phyloP scores from a whole-genome alignment of 2,888 invertebrate species.

The Melipona bicolor region DNA sequence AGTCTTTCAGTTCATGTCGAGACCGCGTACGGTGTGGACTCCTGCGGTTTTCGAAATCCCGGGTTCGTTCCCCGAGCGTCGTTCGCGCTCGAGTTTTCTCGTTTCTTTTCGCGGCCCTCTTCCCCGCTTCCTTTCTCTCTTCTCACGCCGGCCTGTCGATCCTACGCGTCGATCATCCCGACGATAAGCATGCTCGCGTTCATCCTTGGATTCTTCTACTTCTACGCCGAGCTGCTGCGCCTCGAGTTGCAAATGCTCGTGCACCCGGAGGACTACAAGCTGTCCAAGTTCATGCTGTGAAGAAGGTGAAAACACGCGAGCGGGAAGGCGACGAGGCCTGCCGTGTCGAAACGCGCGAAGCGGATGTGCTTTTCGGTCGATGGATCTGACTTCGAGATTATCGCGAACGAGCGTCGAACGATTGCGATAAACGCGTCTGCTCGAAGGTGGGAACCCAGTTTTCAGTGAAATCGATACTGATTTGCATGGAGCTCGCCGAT shows the following conservation, averaged over 20 bases:
- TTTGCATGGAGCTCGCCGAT: constrained; percentile 60
- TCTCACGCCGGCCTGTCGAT: background rate
- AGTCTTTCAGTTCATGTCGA: constrained; percentile 77
- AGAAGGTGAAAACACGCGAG: constrained; percentile 12
- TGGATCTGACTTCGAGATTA: background rate
- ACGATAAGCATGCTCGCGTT: constrained; percentile 74
- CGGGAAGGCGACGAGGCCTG: background rate
- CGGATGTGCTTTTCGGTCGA: background rate
- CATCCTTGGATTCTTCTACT: constrained; percentile 79
- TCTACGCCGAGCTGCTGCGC: constrained; percentile 77
- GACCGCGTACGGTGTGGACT: constrained; percentile 77
- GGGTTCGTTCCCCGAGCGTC: constrained; percentile 10
- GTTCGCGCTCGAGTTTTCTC: constrained; percentile 11
- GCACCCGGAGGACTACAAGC: constrained; percentile 75
- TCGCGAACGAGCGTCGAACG: background rate
- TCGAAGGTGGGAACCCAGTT: constrained; percentile 37
- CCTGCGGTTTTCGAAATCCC: constrained; percentile 60
- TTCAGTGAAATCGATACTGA: constrained; percentile 58
- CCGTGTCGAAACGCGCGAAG: background rate
- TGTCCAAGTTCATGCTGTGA: constrained; percentile 78
- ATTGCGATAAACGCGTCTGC: background rate
- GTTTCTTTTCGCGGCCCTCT: background rate
- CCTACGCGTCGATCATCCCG: background rate
- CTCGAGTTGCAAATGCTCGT: constrained; percentile 79
- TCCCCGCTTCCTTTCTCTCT: background rate